Evolutionary conservation across 2,888 invertebrate species (phyloP).

Genomic region (Liodrosophila aerea): DNA sequence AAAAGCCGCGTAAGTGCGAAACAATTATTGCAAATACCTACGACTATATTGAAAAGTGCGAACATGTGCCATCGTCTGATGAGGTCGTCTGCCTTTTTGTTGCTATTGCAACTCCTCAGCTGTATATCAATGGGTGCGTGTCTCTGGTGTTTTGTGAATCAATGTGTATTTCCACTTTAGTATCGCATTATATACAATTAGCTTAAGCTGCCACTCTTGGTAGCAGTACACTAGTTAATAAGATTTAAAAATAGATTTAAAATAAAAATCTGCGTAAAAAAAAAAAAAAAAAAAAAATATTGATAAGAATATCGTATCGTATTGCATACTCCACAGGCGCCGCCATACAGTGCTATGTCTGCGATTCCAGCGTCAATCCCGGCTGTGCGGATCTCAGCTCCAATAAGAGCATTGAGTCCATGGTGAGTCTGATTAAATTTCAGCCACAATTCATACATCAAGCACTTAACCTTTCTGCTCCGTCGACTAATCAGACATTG

Average conservation of each 20-base stretch:
- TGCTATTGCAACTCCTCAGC: constrained; percentile 53
- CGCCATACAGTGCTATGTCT: constrained; percentile 84
- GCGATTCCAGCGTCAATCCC: constrained; percentile 84
- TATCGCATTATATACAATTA: neutral
- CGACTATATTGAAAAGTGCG: neutral
- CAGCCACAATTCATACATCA: neutral
- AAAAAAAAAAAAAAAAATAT: no score
- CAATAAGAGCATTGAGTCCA: constrained; percentile 77
- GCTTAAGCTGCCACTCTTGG: no score
- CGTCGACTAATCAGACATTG: constrained; percentile 31
- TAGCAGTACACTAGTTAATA: no score
- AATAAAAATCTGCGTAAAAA: no score
- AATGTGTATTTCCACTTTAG: neutral
- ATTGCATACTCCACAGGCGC: constrained; percentile 74
- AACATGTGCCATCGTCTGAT: constrained; percentile 28
- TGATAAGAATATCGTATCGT: neutral
- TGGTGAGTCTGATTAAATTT: constrained; percentile 70
- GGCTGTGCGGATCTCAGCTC: constrained; percentile 83
- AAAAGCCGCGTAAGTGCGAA: no score
- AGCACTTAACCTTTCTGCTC: constrained; percentile 36
- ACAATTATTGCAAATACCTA: no score
- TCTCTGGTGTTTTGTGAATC: constrained; percentile 13
- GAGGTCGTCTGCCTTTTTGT: constrained; percentile 33
- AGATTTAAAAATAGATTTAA: no score
- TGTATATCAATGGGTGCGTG: constrained; percentile 70